Evolutionary conservation across 1,140 invertebrate species (phyloP), one percentile per base, ranked within the genome.

Genomic region (Drosophila mauritiana): DNA sequence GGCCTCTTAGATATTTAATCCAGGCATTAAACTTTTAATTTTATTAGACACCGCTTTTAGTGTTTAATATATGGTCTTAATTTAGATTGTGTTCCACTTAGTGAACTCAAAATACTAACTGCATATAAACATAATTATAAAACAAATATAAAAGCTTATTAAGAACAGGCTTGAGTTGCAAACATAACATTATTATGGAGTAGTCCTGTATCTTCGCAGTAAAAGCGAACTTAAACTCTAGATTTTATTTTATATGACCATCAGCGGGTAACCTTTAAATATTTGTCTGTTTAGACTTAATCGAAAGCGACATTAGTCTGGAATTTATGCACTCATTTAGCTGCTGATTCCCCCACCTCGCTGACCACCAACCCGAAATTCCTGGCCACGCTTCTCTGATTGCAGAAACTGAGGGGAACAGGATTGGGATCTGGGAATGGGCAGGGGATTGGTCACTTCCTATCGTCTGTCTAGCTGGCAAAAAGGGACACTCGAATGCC

Each of bases 391-490:
- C 46, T 52, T 61, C 52, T 68, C 27, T 27, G 64, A 70, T 69
- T 36, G 27, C 10, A 15, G 36, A 40, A 40, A 46, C 42, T 65
- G 20, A 13, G 49, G 25, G 48, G 10, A 15, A 4, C 13, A 8
- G 48, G 48, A 34, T 15, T 34, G 48, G n/a, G 48, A n/a, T 27
- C n/a, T 15, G 48, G 27, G 15, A 4, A 49, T 15, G 7, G 25
- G 46, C 11, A 17, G 17, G 27, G 39, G 64, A 48, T 57, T 70
- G 65, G 65, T 7, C 36, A 70, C 67, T 72, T 72, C 68, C 68
- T 72, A 72, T 72, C 52, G 65, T 43, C 72, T 43, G 64, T 72
- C 78, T 70, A 80, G 61, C 57, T 74, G 61, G 46, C 67, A 59
- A 46, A 46, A 54, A 27, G 65, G 45, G 54, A 65, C 61, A 73